Evolutionary conservation across 2,888 invertebrate genomes (phyloP).

Genomic region (Cordilura impudica): DNA sequence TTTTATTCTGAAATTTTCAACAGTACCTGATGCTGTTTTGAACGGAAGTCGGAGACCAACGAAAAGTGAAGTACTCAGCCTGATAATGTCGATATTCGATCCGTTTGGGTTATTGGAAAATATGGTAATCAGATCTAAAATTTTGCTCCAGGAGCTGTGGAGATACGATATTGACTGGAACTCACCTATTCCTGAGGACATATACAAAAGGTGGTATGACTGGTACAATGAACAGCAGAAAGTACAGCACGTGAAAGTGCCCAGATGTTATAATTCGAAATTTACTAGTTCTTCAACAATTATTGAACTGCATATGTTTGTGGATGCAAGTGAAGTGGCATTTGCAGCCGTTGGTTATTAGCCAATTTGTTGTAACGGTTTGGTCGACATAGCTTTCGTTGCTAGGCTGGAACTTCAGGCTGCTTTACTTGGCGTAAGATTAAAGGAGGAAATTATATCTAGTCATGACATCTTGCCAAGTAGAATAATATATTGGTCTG

Average conservation of each 20-base stretch:
- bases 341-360: slow-evolving; percentile 25
- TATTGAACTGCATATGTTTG: neutral
- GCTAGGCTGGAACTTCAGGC: too few species aligned
- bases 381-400: slow-evolving; percentile 1
- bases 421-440: too few species aligned
- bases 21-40: slow-evolving; percentile 21
- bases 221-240: slow-evolving; percentile 23
- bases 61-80: slow-evolving; percentile 33
- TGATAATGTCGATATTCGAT: slow-evolving; percentile 37
- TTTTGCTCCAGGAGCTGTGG: slow-evolving; percentile 22
- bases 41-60: too few species aligned
- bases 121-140: slow-evolving; percentile 29
- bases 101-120: too few species aligned
- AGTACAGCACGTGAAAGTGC: neutral
- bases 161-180: slow-evolving; percentile 7
- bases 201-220: slow-evolving; percentile 18
- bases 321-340: slow-evolving; percentile 31
- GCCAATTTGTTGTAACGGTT: neutral
- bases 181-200: neutral
- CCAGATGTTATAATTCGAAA: slow-evolving; percentile 21
- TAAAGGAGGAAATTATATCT: too few species aligned
- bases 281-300: neutral
- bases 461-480: too few species aligned
- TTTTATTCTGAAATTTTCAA: slow-evolving; percentile 47
- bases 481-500: too few species aligned